Evolutionary conservation across 2,113 vertebrate species (phyloP).

Genomic region (Climacteris rufus): DNA sequence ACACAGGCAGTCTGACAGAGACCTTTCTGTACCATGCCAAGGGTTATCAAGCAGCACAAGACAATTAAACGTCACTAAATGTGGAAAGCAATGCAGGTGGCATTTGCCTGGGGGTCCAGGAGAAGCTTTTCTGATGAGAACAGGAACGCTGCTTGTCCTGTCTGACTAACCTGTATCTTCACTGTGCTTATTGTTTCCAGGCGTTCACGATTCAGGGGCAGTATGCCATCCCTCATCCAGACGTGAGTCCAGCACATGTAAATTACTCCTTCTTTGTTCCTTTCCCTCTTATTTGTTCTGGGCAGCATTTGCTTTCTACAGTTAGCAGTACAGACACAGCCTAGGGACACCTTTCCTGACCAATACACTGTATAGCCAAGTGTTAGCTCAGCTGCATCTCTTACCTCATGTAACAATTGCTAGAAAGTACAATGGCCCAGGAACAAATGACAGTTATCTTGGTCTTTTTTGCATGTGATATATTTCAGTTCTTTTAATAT

Average conservation of each 20-base stretch:
- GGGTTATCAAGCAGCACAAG: constrained; percentile 13
- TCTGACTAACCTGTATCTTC: neutral
- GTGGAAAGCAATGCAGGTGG: neutral
- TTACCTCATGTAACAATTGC: neutral
- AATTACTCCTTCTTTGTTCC: constrained; percentile 51
- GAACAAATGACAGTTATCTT: constrained; percentile 56
- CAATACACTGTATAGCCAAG: neutral
- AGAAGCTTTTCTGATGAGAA: neutral
- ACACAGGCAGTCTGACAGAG: fast-evolving
- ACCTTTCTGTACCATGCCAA: neutral
- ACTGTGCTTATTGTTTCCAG: constrained; percentile 72
- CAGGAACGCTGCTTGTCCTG: neutral
- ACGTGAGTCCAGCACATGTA: constrained; percentile 83
- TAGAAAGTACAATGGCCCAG: constrained; percentile 71
- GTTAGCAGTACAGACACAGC: neutral
- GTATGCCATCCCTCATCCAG: constrained; percentile 90
- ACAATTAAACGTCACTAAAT: neutral
- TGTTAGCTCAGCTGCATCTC: neutral
- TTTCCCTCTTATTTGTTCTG: constrained; percentile 67
- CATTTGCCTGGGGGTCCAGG: neutral
- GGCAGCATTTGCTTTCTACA: constrained; percentile 69
- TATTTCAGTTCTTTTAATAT: constrained; percentile 58
- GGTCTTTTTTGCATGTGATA: constrained; percentile 58
- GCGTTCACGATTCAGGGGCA: constrained; percentile 89
- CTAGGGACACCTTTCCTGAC: neutral